Conservation (phyloP, 2,888 invertebrate genomes). For the Pollenia amentaria region DNA sequence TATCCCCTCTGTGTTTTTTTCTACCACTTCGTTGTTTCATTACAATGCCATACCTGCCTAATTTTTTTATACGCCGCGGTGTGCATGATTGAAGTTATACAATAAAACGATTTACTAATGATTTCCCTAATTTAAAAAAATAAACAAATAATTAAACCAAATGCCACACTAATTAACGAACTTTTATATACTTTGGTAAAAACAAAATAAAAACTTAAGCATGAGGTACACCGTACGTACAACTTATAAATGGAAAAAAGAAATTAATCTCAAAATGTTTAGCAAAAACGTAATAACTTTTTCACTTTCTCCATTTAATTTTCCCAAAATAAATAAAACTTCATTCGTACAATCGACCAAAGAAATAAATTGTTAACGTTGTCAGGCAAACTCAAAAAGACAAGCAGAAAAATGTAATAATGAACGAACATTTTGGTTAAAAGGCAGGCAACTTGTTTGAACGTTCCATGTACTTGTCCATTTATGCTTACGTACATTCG, state of each 20-base stretch:
- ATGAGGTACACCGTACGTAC: not conserved
- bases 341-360: conserved; percentile 28
- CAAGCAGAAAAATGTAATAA: not conserved
- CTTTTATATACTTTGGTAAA: not conserved
- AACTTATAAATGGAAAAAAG: conserved; percentile 1
- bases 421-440: conserved; percentile 26
- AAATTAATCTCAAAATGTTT: conserved; percentile 9
- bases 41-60: not conserved
- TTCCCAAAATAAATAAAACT: conserved; percentile 67
- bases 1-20: not conserved
- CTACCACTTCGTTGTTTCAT: not conserved
- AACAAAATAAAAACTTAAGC: not conserved
- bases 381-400: conserved; percentile 18
- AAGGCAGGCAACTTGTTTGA: conserved; percentile 58
- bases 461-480: not conserved
- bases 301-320: conserved; percentile 82
- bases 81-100: not conserved
- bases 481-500: not conserved
- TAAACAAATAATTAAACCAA: conserved; percentile 14
- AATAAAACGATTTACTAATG: conserved; percentile 16
- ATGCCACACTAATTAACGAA: conserved; percentile 18
- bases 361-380: conserved; percentile 22
- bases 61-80: not conserved
- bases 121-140: not conserved
- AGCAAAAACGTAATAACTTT: conserved; percentile 74